These are phyloP conservation scores for Axinella damicornis DNA, from an alignment of 37 sponge, comb jelly and placozoan genomes.

Conservation along the genomic window DNA sequence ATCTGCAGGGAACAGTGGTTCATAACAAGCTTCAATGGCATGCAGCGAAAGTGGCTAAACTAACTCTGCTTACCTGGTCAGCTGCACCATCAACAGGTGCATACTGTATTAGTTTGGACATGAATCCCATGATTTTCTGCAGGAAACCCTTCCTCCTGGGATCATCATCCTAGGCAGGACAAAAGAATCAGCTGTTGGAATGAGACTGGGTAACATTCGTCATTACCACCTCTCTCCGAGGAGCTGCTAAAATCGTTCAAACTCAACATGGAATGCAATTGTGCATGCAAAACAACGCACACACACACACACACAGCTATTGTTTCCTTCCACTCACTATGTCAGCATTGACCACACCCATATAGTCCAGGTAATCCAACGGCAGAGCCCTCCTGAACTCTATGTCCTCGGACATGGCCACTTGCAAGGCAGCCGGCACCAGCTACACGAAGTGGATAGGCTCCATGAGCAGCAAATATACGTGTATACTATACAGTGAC, in stretches of 20 bases:
- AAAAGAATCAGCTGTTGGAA: too few relatives aligned
- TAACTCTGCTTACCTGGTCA: constrained; percentile 64
- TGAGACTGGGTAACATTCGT: too few relatives aligned
- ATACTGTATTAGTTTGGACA: constrained; percentile 53
- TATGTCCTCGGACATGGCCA: constrained; percentile 72
- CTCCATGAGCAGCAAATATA: not conserved
- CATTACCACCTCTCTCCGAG: too few relatives aligned
- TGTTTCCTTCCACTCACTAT: constrained; percentile 46
- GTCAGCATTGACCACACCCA: constrained; percentile 72
- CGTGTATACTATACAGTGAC: too few relatives aligned
- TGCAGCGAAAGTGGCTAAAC: too few relatives aligned
- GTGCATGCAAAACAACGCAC: too few relatives aligned
- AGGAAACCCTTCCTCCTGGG: constrained; percentile 53
- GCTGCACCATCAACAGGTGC: constrained; percentile 75
- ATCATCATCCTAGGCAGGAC: too few relatives aligned
- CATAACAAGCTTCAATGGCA: too few relatives aligned
- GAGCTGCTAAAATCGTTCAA: too few relatives aligned
- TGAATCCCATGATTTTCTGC: constrained; percentile 44
- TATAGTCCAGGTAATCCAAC: constrained; percentile 66
- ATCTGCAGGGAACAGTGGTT: constrained; percentile 37
- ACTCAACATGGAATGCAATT: too few relatives aligned
- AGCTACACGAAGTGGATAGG: constrained; percentile 36
- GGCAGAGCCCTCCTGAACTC: constrained; percentile 87
- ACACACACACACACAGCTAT: not conserved
- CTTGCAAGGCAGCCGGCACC: constrained; percentile 71